These are phyloP conservation scores for Erebia aethiops DNA, from an alignment of 2,888 invertebrate genomes.

Conservation along the genomic window DNA sequence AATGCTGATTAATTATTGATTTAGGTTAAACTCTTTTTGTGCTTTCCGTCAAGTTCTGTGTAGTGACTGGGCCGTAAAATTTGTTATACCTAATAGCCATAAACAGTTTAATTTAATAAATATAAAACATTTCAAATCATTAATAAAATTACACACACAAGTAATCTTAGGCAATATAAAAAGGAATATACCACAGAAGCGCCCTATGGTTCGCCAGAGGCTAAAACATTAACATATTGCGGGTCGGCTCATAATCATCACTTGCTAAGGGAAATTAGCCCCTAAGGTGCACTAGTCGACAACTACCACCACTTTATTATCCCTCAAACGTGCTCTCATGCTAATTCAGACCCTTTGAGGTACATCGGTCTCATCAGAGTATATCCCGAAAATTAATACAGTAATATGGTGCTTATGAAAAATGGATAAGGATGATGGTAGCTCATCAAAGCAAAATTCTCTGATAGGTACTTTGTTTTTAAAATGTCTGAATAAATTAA, in stretches of 20 bases:
- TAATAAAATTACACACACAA: constrained; percentile 12
- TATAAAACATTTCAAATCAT: constrained; percentile 2
- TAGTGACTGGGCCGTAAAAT: no score
- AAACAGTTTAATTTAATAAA: no score
- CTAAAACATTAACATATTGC: constrained; percentile 80
- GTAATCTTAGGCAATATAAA: constrained; percentile 36
- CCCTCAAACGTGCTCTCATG: constrained; percentile 75
- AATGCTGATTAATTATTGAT: no score
- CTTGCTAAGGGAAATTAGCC: constrained; percentile 75
- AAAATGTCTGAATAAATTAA: not conserved
- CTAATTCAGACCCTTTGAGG: constrained; percentile 78
- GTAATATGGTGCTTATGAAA: constrained; percentile 46
- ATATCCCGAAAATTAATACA: constrained; percentile 49
- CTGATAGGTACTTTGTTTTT: not conserved
- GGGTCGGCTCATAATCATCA: constrained; percentile 75
- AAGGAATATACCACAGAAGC: constrained; percentile 52
- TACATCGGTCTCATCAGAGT: constrained; percentile 41
- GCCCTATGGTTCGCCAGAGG: constrained; percentile 63
- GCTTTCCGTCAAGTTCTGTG: no score
- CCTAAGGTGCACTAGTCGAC: constrained; percentile 76
- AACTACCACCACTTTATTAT: constrained; percentile 76
- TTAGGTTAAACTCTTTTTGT: no score
- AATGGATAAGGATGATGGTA: constrained; percentile 40
- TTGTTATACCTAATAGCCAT: no score
- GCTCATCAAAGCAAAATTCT: constrained; percentile 25